Evolutionary conservation across 2,797 vertebrate genomes (phyloP).

Genomic region (Cyprinodon diabolis): DNA sequence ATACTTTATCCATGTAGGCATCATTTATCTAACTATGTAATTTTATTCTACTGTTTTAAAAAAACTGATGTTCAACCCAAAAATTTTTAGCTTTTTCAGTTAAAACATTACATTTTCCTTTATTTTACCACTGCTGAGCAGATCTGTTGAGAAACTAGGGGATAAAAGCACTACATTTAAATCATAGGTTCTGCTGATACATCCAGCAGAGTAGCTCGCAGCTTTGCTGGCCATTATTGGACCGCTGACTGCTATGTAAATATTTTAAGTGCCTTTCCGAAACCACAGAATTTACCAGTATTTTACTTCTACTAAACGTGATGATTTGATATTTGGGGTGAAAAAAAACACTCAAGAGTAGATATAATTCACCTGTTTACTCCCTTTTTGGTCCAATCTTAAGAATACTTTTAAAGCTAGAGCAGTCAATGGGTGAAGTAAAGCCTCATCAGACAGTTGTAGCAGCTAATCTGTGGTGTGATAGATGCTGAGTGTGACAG

Average conservation of each 20-base stretch:
- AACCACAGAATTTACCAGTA: neutral
- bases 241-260: neutral
- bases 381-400: conserved; percentile 25
- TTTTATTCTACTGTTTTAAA: no score
- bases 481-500: conserved; percentile 33
- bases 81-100: neutral
- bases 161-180: neutral
- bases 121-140: neutral
- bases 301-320: conserved; percentile 9
- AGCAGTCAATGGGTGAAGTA: conserved; percentile 4
- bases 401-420: conserved; percentile 17
- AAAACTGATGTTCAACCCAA: no score
- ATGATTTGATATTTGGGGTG: conserved; percentile 1
- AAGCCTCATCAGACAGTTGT: conserved; percentile 26
- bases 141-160: neutral
- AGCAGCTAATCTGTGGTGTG: conserved; percentile 37
- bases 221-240: neutral
- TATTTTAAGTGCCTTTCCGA: neutral
- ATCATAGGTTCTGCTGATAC: neutral
- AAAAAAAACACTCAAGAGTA: neutral
- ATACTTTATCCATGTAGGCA: neutral
- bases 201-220: conserved; percentile 1
- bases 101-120: neutral
- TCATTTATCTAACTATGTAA: neutral
- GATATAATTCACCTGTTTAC: conserved; percentile 18